Base-by-base conservation (phyloP, 2,888 invertebrate species). In the Lamproptera curius region DNA sequence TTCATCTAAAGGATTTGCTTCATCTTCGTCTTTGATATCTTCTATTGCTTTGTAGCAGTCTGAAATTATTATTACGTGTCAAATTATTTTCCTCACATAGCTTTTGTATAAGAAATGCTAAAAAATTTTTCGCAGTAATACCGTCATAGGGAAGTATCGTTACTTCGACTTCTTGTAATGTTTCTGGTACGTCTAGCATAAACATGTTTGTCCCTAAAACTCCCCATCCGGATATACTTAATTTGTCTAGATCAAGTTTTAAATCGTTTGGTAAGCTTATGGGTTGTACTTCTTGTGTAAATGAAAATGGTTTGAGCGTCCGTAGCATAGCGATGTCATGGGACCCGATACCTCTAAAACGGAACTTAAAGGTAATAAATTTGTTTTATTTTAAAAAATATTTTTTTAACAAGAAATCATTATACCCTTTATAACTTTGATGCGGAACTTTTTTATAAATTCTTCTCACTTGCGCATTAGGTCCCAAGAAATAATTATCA, bases 301-400 rank as follows among this genome's bases (percentile, higher is more conserved):
- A 80, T 15, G 45, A 53, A 37, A 88, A 77, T 1, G 77, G 70
- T 2, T 56, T 56, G 20, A 54, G 59, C 13, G 83, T 73, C 52
- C 66, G 72, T 1, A 91, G 69, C 17, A 91, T 62, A 2, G 89
- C 90, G 44, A 91, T 87, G 58, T 91, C 91, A 54, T 90, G 81
- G 14, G 83, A 76, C 6, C 80, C 84, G 17, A 89, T 76, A 1
- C 73, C 81, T 26, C 87, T 85, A 61, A 42, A 73, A 67, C 38
- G 41, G 45, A 20, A 5, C 20, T 5, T 20, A 20, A 5, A 20
- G n/a, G n/a, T n/a, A n/a, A 37, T 2, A 38, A 26, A 28, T 17
- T 16, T 26, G 9, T 10, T 28, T 10, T 5, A 28, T 28, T 8
- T 28, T 11, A 11, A n/a, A 1, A 16, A n/a, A 46, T 11, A 16